Conservation (phyloP, 2,888 invertebrate genomes). For the Carabus problematicus region DNA sequence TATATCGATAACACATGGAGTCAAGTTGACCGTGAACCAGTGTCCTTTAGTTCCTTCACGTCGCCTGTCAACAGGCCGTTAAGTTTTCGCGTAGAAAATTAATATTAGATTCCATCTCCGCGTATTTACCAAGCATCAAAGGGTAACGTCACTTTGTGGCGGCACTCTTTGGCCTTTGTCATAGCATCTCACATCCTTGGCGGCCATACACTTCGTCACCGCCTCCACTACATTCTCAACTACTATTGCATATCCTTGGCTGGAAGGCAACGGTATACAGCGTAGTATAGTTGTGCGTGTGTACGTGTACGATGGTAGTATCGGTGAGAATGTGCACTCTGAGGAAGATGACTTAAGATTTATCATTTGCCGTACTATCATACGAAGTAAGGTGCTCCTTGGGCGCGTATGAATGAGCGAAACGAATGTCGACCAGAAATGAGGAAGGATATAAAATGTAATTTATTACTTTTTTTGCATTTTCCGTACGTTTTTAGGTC, state of each 20-base stretch:
- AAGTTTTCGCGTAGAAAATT: slow-evolving; percentile 14
- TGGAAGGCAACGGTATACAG: no score
- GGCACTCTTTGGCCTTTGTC: neutral
- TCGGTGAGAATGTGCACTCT: neutral
- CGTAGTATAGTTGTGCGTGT: no score
- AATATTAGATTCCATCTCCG: slow-evolving; percentile 14
- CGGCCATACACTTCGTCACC: no score
- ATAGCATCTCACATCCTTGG: no score
- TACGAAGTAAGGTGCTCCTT: neutral
- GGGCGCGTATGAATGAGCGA: slow-evolving; percentile 6
- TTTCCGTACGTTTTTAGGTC: slow-evolving; percentile 16
- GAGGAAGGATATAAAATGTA: slow-evolving; percentile 13
- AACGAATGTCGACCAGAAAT: slow-evolving; percentile 10
- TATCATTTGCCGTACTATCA: neutral
- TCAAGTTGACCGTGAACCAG: slow-evolving; percentile 5
- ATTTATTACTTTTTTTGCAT: slow-evolving; percentile 12
- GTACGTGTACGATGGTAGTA: neutral
- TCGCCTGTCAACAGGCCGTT: slow-evolving; percentile 6
- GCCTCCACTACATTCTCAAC: no score
- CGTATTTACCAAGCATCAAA: slow-evolving; percentile 19
- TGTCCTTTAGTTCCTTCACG: slow-evolving; percentile 4
- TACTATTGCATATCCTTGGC: no score
- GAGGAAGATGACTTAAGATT: slow-evolving; percentile 9
- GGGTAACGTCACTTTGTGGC: slow-evolving; percentile 16
- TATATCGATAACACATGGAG: neutral